Percentiles rank a stretch among this genome's conserved stretches.
These are phyloP conservation scores for Gasterosteus nipponicus DNA, from an alignment of 2,113 vertebrate genomes.

Conservation along the genomic window DNA sequence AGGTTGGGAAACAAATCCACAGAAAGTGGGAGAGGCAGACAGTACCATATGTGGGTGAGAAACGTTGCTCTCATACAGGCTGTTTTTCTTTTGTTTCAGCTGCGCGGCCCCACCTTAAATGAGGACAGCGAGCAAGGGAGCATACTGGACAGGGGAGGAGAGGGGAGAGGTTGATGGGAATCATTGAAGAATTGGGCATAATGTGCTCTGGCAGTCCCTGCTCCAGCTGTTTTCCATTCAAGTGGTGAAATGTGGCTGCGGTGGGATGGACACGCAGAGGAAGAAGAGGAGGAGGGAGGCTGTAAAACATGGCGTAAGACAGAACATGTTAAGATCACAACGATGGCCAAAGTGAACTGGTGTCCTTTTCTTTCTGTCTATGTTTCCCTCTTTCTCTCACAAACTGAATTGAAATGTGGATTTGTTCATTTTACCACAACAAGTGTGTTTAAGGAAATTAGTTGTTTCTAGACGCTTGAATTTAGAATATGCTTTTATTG, in stretches of 20 bases:
- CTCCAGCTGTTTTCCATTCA: slow-evolving; percentile 80
- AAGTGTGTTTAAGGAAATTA: neutral
- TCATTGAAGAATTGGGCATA: slow-evolving; percentile 78
- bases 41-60: slow-evolving; percentile 80
- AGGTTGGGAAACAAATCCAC: slow-evolving; percentile 74
- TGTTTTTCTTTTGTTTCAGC: slow-evolving; percentile 83
- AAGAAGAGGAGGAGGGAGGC: slow-evolving; percentile 50
- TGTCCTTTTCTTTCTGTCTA: slow-evolving; percentile 13
- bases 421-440: neutral
- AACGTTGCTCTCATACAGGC: slow-evolving; percentile 76
- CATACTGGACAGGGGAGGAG: slow-evolving; percentile 67
- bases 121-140: slow-evolving; percentile 73
- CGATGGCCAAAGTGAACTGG: slow-evolving; percentile 26
- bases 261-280: slow-evolving; percentile 54
- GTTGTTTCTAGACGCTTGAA: neutral
- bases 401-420: neutral
- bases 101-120: slow-evolving; percentile 79
- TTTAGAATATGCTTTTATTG: neutral
- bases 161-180: slow-evolving; percentile 72
- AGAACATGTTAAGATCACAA: slow-evolving; percentile 57
- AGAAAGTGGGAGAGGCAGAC: slow-evolving; percentile 64
- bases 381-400: slow-evolving; percentile 6
- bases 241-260: slow-evolving; percentile 66
- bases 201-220: slow-evolving; percentile 73
- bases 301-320: slow-evolving; percentile 62